A percentile compares a stretch with the other conserved stretches of the same genome.
These are phyloP conservation scores for Uria aalge DNA, from an alignment of 2,113 vertebrate genomes.

Conservation along the genomic window DNA sequence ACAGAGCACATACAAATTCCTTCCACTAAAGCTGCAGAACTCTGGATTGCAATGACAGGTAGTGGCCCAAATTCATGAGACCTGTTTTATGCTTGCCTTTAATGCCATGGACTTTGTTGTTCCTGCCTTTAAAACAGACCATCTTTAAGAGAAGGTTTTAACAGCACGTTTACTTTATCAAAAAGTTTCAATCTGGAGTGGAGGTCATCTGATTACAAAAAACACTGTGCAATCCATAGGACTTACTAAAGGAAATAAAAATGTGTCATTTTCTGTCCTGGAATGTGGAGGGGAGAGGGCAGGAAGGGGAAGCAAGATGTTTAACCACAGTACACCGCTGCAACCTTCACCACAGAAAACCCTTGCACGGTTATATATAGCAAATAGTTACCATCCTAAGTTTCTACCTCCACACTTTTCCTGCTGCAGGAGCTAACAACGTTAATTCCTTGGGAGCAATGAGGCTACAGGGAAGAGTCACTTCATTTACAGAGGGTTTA, in stretches of 20 bases:
- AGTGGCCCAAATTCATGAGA: not conserved
- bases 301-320: slow-evolving; percentile 3
- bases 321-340: not conserved
- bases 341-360: not conserved
- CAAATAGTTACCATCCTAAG: not conserved
- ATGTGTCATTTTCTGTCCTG: not conserved
- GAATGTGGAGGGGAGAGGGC: not conserved
- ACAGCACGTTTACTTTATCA: not conserved
- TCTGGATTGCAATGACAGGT: not conserved
- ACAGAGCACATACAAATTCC: not conserved
- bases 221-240: not conserved
- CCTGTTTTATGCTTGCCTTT: not conserved
- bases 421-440: not conserved
- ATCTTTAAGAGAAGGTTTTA: not conserved
- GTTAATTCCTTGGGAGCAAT: not conserved
- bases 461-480: not conserved
- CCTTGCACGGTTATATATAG: not conserved
- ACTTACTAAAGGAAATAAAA: not conserved
- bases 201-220: not conserved
- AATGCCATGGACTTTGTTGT: not conserved
- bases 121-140: not conserved
- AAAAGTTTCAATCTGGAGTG: not conserved
- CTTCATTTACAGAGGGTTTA: not conserved
- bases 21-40: not conserved
- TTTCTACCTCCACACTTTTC: not conserved